phyloP scores from a whole-genome alignment of 2,113 vertebrate species.

The Peucedramus taeniatus region DNA sequence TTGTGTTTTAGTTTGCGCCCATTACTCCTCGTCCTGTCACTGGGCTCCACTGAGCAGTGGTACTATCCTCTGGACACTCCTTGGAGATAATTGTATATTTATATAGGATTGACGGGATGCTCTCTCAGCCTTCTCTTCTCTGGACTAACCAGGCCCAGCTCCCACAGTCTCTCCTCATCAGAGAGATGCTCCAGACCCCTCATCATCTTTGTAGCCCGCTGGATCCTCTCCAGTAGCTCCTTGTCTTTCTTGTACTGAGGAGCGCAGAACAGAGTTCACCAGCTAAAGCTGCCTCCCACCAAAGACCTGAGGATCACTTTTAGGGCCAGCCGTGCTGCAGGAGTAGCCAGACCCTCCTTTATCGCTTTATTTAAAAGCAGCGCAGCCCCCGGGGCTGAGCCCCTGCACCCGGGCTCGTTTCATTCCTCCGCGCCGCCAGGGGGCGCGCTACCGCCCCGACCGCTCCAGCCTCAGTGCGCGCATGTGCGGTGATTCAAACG shows the following conservation, averaged over 20 bases:
- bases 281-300: neutral
- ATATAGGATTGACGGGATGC: neutral
- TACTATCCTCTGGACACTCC: neutral
- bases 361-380: neutral
- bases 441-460: neutral
- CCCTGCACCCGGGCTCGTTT: rapidly evolving
- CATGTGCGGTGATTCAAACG: neutral
- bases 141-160: neutral
- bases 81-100: neutral
- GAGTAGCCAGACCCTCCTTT: rapidly evolving
- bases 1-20: too few species aligned
- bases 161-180: neutral
- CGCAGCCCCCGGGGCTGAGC: rapidly evolving
- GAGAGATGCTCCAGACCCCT: neutral
- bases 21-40: neutral
- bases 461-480: neutral
- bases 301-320: rapidly evolving
- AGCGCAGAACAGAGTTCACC: neutral
- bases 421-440: neutral
- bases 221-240: neutral
- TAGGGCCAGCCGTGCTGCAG: neutral
- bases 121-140: neutral
- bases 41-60: neutral
- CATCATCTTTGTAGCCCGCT: rapidly evolving
- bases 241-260: neutral